Evolutionary conservation across 2,113 vertebrate species (phyloP), one percentile per base, ranked within the genome.

Genomic region (Nycticryphes semicollaris): DNA sequence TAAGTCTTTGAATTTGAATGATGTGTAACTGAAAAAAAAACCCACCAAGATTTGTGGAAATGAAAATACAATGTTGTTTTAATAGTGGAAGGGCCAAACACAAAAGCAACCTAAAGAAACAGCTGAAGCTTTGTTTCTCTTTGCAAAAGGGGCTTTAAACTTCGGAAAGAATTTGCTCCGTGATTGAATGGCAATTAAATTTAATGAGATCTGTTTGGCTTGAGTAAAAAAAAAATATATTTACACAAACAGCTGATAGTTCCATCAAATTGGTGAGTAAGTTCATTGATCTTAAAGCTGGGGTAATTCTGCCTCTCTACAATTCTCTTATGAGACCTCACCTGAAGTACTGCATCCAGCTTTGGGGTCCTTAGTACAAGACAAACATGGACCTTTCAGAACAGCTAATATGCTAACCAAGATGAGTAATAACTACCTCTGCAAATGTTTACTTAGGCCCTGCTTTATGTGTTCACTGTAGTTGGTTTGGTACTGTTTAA

Each of bases 221-320:
- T 90, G 74, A 95, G 70, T 91, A 97, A 0, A 87, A 95, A 95
- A 96, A 95, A 96, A 87, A 94, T 96, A 95, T 98, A 97, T 96
- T 97, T 97, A 92, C n/a, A 54, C 28, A 84, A 94, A 97, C 73
- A 96, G 95, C 84, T 89, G 84, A 97, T 96, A 79, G 57, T 88
- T 50, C 85, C 97, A 93, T 96, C 88, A 97, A 93, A 96, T 43
- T 90, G 56, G 33, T 63, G 96, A 94, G 73, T 80, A 93, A 92
- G n/a, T 96, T 97, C 85, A 95, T 83, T 97, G 93, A 97, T 98
- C 95, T 97, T 97, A 95, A 96, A 96, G 85, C 96, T 96, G 6
- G 51, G 1, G 23, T 62, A 12, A 27, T 62, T 78, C 20, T 62
- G 9, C 6, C 14, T 24, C 10, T 35, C 21, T 48, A 5, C 30